Percentiles rank a stretch among this genome's conserved stretches.
These are phyloP conservation scores for Cataglyphis albicans DNA, from an alignment of 2,888 invertebrate genomes.

Conservation along the genomic window DNA sequence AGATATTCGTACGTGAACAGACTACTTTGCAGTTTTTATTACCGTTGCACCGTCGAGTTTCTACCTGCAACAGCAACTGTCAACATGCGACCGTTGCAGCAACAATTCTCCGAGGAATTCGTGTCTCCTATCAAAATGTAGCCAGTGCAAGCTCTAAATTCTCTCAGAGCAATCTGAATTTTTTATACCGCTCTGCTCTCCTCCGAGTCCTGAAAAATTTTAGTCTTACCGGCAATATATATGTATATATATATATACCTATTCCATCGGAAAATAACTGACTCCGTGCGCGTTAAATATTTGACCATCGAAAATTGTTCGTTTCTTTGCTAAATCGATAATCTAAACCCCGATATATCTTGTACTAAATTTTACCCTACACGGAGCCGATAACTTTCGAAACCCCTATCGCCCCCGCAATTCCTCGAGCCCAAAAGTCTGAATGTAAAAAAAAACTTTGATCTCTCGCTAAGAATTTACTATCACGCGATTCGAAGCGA, in stretches of 20 bases:
- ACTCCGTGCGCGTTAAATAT: background rate
- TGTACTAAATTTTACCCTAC: background rate
- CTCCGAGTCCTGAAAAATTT: conserved; percentile 26
- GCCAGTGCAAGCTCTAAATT: conserved; percentile 11
- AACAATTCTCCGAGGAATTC: conserved; percentile 30
- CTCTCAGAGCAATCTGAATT: conserved; percentile 13
- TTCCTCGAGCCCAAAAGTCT: background rate
- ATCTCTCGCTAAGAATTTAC: background rate
- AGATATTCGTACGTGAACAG: background rate
- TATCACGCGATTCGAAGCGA: background rate
- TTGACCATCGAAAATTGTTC: conserved; percentile 3
- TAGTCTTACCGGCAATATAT: background rate
- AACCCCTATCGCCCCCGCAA: background rate
- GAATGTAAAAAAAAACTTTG: background rate
- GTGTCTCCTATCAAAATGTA: conserved; percentile 15
- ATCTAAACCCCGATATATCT: background rate
- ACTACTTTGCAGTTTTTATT: conserved; percentile 38
- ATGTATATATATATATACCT: too few relatives aligned
- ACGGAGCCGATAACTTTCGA: background rate
- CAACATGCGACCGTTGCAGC: conserved; percentile 22
- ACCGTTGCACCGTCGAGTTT: conserved; percentile 15
- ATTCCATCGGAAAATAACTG: conserved; percentile 5
- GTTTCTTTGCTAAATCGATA: background rate
- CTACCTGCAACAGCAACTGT: conserved; percentile 11
- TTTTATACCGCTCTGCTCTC: conserved; percentile 4